Evolutionary conservation across 2,888 invertebrate species (phyloP).

Genomic region (Gisinianus flammeolus): DNA sequence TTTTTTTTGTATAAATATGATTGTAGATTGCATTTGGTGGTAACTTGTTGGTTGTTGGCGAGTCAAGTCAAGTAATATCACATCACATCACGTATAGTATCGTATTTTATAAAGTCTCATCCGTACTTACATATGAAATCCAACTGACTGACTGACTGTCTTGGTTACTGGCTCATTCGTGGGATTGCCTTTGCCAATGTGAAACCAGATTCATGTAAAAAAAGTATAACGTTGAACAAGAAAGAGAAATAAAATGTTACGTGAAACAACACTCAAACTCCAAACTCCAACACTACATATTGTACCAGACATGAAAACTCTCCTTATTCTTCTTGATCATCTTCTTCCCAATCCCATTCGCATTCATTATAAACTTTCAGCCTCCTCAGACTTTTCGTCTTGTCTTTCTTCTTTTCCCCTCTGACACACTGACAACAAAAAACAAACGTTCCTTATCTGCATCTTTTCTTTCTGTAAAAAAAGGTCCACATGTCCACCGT

Average conservation of each 20-base stretch:
- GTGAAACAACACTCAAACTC: background rate
- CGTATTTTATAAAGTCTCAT: background rate
- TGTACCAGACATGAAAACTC: too few relatives aligned
- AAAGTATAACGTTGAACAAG: background rate
- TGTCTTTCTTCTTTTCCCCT: background rate
- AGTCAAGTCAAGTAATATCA: background rate
- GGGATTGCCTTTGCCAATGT: background rate
- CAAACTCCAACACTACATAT: background rate
- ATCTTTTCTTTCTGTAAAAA: too few relatives aligned
- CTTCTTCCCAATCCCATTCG: background rate
- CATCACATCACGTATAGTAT: background rate
- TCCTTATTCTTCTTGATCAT: background rate
- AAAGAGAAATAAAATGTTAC: background rate
- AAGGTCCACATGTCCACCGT: too few relatives aligned
- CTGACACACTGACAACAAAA: background rate
- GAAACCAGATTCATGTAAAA: conserved; percentile 19
- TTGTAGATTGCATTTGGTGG: background rate
- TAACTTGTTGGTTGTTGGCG: background rate
- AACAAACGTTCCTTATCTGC: background rate
- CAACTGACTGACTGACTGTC: background rate
- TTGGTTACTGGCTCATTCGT: background rate
- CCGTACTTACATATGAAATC: background rate
- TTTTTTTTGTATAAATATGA: background rate
- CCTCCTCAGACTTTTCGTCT: background rate
- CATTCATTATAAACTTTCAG: background rate